Evolutionary conservation across 1,140 invertebrate genomes (phyloP), one percentile per base, ranked within the genome.

Genomic region (Orussus abietinus): DNA sequence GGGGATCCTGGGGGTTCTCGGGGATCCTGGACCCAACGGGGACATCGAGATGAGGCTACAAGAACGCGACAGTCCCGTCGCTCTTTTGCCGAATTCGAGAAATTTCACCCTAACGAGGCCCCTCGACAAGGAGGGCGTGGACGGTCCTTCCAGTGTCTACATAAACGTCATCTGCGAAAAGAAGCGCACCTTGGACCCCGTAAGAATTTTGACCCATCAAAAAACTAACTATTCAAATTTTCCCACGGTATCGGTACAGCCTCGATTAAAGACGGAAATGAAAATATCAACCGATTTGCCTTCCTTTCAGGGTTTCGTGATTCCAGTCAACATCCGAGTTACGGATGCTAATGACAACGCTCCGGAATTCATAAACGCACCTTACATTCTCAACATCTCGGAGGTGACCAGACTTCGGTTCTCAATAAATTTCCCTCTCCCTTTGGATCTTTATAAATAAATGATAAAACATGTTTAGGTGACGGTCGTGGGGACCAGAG

Each of bases 311-410:
- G 88, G 83, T 48, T 90, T 92, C 59, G 81, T 86, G 5, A 90
- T 94, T 58, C 91, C 91, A 6, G 85, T 94, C 14, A 90, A 90
- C 57, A 87, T 95, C 30, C 77, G 90, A 45, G 90, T 94, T n/a
- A 90, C 84, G 14, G 92, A 95, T 72, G 90, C 86, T 12, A 95
- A 95, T 65, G 91, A 95, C 67, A 93, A 93, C 72, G 84, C 87
- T 4, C 90, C 90, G 0, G 74, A 82, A 53, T 92, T 92, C 73
- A 74, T 84, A 19, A 88, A 87, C 42, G 83, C 85, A 4, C 89
- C 89, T 4, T 92, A 90, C 59, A 76, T 81, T 9, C 74, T 91
- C 33, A 87, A 90, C 53, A 83, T 93, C 38, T 90, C 87, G 0
- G 91, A 94, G 78, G 80, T 80, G 62, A 42, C 40, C 15, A 31